phyloP scores from a whole-genome alignment of 2,888 invertebrate species.

The Amblyteles armatorius region DNA sequence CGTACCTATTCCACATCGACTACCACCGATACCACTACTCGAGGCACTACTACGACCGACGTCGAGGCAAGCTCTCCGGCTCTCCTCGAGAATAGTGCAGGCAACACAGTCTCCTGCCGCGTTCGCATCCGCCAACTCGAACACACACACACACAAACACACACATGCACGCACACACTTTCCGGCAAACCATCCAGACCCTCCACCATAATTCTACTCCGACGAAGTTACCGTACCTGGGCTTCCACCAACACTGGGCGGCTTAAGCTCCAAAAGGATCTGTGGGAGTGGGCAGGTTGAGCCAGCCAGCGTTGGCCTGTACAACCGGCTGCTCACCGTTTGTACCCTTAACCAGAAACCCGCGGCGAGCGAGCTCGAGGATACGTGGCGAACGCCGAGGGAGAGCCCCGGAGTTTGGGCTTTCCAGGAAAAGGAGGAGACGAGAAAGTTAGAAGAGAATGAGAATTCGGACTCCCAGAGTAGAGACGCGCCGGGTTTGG shows the following conservation, averaged over 20 bases:
- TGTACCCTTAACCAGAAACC: conserved; percentile 45
- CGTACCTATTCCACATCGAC: conserved; percentile 26
- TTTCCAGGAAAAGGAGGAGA: conserved; percentile 32
- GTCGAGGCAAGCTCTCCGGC: conserved; percentile 26
- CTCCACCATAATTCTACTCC: conserved; percentile 77
- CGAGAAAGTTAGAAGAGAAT: conserved; percentile 13
- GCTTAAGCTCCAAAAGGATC: conserved; percentile 78
- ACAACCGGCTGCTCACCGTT: conserved; percentile 43
- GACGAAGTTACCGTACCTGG: conserved; percentile 72
- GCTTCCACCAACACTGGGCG: conserved; percentile 72
- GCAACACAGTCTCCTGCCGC: conserved; percentile 26
- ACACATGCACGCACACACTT: conserved; percentile 33
- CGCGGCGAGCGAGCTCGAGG: conserved; percentile 24
- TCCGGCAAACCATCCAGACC: conserved; percentile 71
- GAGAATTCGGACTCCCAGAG: neutral
- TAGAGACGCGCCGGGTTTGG: neutral
- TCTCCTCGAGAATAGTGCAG: conserved; percentile 34
- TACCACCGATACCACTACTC: conserved; percentile 13
- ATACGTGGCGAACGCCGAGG: conserved; percentile 21
- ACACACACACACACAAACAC: conserved; percentile 25
- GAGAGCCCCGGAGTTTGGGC: neutral
- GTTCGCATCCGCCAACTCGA: neutral
- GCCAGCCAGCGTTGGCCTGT: conserved; percentile 43
- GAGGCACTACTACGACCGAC: neutral
- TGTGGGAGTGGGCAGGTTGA: conserved; percentile 46